Base-by-base conservation (phyloP, 2,888 invertebrate genomes). In the Mesorhabditis belari region DNA sequence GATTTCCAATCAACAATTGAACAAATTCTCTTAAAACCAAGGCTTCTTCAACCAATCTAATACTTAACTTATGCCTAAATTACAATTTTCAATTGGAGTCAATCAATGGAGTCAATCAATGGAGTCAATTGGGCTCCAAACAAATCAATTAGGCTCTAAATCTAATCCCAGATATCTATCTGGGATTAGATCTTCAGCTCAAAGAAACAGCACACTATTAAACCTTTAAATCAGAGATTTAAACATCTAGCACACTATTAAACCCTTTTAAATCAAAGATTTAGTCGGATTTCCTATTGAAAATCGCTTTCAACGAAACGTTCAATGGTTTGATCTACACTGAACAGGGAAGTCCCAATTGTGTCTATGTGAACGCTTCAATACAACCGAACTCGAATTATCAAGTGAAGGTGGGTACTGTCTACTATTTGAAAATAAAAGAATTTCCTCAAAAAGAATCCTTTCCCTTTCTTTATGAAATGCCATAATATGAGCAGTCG, bases 301-400 rank as follows among this genome's bases (percentile, higher is more conserved):
- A 71, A 58, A 69, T 79, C 44, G 67, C 69, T 49, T 79, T 79
- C 61, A 78, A 79, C 62, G 71, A 71, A 9, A 66, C 70, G 2
- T 79, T 79, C 59, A 67, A 59, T 5, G 79, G 79, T 5, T 67
- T 73, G 25, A 71, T 79, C 29, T 78, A 74, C 66, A 76, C 74
- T 55, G 77, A 78, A 52, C 69, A 76, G 55, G 79, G 79, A 6
- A 62, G 61, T 23, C 79, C 79, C 5, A 79, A 80, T 62, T 79
- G 79, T 65, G 74, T 79, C 57, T 80, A 79, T 63, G 71, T 78
- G 17, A 79, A 79, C 64, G 79, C 77, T 9, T 72, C 73, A 17
- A 67, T 78, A 49, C 73, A 77, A 44, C 66, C 75, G 19, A 70
- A 70, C 26, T 66, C 50, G 5, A 67, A 66, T 49, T 79, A 79